phyloP scores from a whole-genome alignment of 1,140 invertebrate species.

The Caenorhabditis tropicalis region DNA sequence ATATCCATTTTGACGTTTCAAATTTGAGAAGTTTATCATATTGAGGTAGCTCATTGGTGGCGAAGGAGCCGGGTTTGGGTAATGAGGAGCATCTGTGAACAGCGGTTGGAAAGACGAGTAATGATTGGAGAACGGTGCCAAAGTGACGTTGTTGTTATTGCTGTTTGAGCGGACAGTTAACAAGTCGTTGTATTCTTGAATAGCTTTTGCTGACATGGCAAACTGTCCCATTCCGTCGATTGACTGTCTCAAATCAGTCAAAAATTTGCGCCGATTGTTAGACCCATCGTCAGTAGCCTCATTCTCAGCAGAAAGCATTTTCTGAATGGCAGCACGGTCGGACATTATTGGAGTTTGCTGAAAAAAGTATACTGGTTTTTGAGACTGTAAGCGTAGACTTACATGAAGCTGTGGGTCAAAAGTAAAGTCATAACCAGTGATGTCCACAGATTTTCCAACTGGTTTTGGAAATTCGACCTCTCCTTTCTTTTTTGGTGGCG shows the following conservation, averaged over 20 bases:
- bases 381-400: no score
- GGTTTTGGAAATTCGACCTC: background rate
- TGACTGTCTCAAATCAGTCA: background rate
- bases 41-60: constrained; percentile 28
- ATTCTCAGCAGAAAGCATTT: background rate
- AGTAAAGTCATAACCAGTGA: constrained; percentile 8
- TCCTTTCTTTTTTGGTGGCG: background rate
- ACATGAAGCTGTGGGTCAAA: background rate
- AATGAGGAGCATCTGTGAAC: background rate
- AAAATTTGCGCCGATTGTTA: background rate
- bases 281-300: background rate
- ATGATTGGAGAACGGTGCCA: constrained; percentile 7
- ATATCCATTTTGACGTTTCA: background rate
- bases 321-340: background rate
- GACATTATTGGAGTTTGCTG: background rate
- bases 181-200: background rate
- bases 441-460: background rate
- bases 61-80: background rate
- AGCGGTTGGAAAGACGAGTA: constrained; percentile 25
- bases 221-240: background rate
- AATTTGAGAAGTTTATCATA: constrained; percentile 21
- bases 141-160: background rate
- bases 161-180: background rate
- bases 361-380: no score
- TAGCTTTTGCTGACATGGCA: background rate